A percentile compares a stretch with the other conserved stretches of the same genome.
Evolutionary conservation across 2,888 invertebrate species (phyloP).

Genomic region (Oconnorella tubifera): DNA sequence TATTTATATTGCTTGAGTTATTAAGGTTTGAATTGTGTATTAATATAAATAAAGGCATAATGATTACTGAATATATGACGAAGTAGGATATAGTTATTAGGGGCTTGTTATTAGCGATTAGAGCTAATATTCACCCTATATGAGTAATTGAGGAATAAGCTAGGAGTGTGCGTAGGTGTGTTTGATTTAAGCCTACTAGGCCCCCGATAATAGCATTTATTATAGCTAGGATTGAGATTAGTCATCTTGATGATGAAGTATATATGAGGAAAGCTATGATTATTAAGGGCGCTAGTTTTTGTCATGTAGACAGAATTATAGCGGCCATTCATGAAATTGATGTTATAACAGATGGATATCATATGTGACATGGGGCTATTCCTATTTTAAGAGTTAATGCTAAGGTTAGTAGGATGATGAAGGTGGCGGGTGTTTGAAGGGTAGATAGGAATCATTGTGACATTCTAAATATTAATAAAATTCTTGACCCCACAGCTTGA

Average conservation of each 20-base stretch:
- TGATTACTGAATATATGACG: neutral
- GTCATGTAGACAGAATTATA: constrained; percentile 20
- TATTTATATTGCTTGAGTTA: neutral
- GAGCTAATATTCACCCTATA: constrained; percentile 32
- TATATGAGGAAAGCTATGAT: neutral
- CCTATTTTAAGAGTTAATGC: constrained; percentile 30
- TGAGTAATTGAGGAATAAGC: constrained; percentile 38
- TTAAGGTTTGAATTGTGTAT: too few species aligned
- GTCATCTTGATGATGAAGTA: neutral
- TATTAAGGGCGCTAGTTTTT: constrained; percentile 4
- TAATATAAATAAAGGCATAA: neutral
- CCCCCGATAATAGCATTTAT: constrained; percentile 29
- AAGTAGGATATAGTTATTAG: neutral
- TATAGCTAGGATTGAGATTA: constrained; percentile 2
- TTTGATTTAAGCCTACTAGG: constrained; percentile 29
- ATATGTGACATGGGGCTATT: constrained; percentile 29
- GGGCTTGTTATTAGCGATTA: neutral
- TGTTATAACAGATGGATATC: constrained; percentile 34
- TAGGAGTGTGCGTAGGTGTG: constrained; percentile 29
- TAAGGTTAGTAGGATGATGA: constrained; percentile 8
- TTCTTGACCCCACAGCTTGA: constrained; percentile 31
- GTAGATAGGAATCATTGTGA: constrained; percentile 13
- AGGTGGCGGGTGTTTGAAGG: too few species aligned
- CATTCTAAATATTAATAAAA: constrained; percentile 20
- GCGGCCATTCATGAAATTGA: constrained; percentile 21